Base-by-base conservation (phyloP, 2,113 vertebrate species). In the Sitta europaea region DNA sequence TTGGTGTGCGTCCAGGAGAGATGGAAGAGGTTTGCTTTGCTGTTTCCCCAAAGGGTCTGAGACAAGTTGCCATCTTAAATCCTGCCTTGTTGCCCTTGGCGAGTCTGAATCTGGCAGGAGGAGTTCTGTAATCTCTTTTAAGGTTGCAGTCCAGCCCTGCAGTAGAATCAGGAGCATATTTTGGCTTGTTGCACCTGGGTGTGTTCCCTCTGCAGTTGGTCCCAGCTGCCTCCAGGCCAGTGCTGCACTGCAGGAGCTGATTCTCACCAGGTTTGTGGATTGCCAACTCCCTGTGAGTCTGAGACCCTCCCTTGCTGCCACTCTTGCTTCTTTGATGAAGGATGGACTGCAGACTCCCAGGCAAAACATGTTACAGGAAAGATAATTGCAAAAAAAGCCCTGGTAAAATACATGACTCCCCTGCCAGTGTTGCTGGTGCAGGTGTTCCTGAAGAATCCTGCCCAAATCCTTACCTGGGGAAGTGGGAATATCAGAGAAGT, bases 201-300 rank as follows among this genome's bases (percentile, higher is more conserved):
- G 1, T 42, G 6, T 18, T 67, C 33, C 13, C 1, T 0, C 31
- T 3, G 1, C 31, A 2, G 20, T 9, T 28, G 28, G 36, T 25
- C 15, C 31, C 72, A 36, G 72, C 58, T 28, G 19, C 25, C 21
- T 13, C 11, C 1, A 3, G 42, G 16, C 1, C 58, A 5, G 11
- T 2, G 35, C 33, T 54, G n/a, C 0, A 0, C 47, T 31, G 35
- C 0, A 0, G 55, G 5, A 59, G 55, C 36, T 47, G 47, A 9
- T 59, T 51, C 33, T 51, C 15, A 27, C 28, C 45, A 36, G 2
- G 11, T 29, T 38, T 74, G 59, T 36, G 61, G 48, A 51, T 36
- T 1, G 2, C 4, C 6, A 51, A 14, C 21, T 74, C 54, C 82
- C 20, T 0, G 0, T 4, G 27, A 62, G 31, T 24, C 51, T 10